phyloP scores from a whole-genome alignment of 1,140 invertebrate species.

The Sycophaga agraensis region DNA sequence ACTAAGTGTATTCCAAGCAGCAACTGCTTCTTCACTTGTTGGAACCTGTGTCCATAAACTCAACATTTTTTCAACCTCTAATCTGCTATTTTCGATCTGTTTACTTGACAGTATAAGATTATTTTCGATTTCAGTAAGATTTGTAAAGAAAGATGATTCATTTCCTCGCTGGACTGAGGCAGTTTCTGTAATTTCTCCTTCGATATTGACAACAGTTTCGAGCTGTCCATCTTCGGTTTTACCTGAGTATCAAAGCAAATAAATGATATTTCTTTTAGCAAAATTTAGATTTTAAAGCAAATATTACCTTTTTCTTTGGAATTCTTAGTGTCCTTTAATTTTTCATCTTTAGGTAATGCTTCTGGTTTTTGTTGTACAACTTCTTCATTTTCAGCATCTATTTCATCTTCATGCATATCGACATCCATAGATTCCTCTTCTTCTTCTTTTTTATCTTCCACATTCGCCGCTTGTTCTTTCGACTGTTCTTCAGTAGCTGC shows the following conservation, averaged over 20 bases:
- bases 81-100: constrained; percentile 45
- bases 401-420: constrained; percentile 58
- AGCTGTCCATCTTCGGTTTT: constrained; percentile 20
- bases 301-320: constrained; percentile 18
- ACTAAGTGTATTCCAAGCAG: constrained; percentile 62
- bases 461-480: constrained; percentile 67
- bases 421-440: constrained; percentile 59
- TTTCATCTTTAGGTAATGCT: constrained; percentile 47
- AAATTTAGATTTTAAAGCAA: no score
- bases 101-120: constrained; percentile 26
- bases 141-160: constrained; percentile 71
- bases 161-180: constrained; percentile 65
- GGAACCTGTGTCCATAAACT: constrained; percentile 58
- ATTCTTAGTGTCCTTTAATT: constrained; percentile 6
- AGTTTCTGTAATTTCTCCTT: constrained; percentile 75
- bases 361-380: constrained; percentile 55
- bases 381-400: constrained; percentile 47
- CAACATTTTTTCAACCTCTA: constrained; percentile 62
- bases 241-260: background rate
- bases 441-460: constrained; percentile 63
- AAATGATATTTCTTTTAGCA: background rate
- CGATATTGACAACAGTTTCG: constrained; percentile 66
- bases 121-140: constrained; percentile 32
- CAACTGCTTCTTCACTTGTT: constrained; percentile 55
- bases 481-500: constrained; percentile 82